Base-by-base conservation (phyloP, 2,113 vertebrate genomes). In the Gobius niger region DNA sequence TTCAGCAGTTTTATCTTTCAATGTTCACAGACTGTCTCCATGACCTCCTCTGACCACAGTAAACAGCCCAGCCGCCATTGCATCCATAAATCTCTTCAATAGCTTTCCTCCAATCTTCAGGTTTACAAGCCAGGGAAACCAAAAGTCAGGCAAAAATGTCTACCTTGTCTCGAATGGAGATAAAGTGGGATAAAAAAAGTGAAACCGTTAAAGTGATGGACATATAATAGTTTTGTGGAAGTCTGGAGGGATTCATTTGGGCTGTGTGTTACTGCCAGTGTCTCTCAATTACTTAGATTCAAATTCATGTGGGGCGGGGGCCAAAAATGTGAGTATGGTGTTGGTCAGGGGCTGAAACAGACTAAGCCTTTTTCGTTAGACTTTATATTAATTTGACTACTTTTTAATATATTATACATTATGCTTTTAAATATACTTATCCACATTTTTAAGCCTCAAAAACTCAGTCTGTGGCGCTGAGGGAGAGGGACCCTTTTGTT, bases 201-300 rank as follows among this genome's bases (percentile, higher is more conserved):
- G 46, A 68, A 72, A 71, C 77, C 77, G 24, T 73, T 73, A 69
- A 80, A 72, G 75, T 85, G 70, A 74, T 69, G 66, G 76, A 67
- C 44, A 5, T 70, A 42, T 70, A 79, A 61, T 75, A 54, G 65
- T 66, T 77, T 24, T 51, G n/a, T 54, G 54, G 53, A 51, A 78
- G 80, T 79, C 75, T 49, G 40, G 71, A 68, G 78, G 76, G 75
- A 77, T 81, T 72, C 76, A 74, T 82, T 76, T 65, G 65, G 67
- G 67, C 67, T 41, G 68, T 34, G 24, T 34, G 24, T 67, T 72
- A 61, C 57, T 60, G 65, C 63, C 62, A 44, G 40, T 72, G 62
- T 34, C 24, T 34, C 24, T 34, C 24, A 34, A 34, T 4, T n/a
- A n/a, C n/a, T n/a, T 34, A 34, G 24, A 34, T 34, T 4, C 24